Base-by-base conservation (phyloP, 2,113 vertebrate species). In the Erpornis zantholeuca region DNA sequence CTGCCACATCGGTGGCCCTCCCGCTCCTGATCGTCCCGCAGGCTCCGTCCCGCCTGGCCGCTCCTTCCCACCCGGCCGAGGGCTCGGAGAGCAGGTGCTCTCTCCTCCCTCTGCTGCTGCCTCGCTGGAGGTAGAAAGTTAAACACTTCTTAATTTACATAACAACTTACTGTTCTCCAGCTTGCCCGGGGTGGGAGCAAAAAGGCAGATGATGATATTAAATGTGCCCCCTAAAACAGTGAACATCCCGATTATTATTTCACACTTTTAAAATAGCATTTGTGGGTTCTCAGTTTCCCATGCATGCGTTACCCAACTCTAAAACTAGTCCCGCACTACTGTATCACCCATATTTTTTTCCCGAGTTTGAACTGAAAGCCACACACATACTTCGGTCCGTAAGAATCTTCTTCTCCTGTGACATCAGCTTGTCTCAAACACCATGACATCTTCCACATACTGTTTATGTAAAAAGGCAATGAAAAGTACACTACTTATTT, bases 301-400 rank as follows among this genome's bases (percentile, higher is more conserved):
- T 8, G 11, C 10, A 2, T 19, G 13, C 0, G 0, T 79, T 71
- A 47, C 13, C 61, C 22, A 44, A 6, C 44, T 72, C 53, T 36
- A 64, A 76, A 71, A 25, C 12, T 2, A 38, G 38, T 35, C 24
- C 18, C 0, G 0, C 29, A n/a, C 4, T 8, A 4, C 24, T 22
- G 16, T 13, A 23, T 33, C 2, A 6, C 54, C 12, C 27, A 17
- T 27, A 25, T 27, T 53, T 78, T 64, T 35, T 9, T 11, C 7
- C 29, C 47, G 24, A 33, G 47, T 38, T 31, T 47, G 12, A 64
- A 19, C 1, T 81, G 44, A 76, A 66, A 80, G 18, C 11, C 8
- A 12, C 10, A 9, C 6, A n/a, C 49, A 20, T 35, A 11, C 14
- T 40, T 23, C 38, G 27, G 15, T 42, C 19, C 0, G 0, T 28